A percentile compares a stretch with the other conserved stretches of the same genome.
Evolutionary conservation across 2,888 invertebrate genomes (phyloP).

Genomic region (Fragum whitleyi): DNA sequence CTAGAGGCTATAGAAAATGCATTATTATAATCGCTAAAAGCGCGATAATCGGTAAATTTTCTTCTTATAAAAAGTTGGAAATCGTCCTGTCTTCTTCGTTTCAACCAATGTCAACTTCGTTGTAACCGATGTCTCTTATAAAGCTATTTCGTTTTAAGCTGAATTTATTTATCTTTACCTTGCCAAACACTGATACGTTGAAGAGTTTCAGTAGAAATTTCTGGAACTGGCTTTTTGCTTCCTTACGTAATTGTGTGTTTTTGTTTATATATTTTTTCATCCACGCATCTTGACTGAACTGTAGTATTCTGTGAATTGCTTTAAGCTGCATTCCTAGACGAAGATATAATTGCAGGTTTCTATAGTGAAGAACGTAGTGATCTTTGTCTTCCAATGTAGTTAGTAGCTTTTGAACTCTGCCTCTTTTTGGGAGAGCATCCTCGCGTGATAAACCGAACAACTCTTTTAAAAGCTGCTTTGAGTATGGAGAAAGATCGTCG

Average conservation of each 20-base stretch:
- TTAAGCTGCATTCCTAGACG: slow-evolving; percentile 66
- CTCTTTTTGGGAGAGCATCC: slow-evolving; percentile 27
- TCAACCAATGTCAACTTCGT: neutral
- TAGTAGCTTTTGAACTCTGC: slow-evolving; percentile 31
- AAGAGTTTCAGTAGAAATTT: slow-evolving; percentile 75
- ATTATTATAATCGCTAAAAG: no score
- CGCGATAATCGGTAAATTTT: no score
- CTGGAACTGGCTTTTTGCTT: no score
- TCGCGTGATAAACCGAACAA: slow-evolving; percentile 14
- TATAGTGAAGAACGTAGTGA: slow-evolving; percentile 31
- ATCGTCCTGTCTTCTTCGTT: no score
- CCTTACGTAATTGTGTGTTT: slow-evolving; percentile 61
- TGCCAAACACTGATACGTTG: slow-evolving; percentile 80
- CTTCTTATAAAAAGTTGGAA: no score
- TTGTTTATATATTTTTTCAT: slow-evolving; percentile 81
- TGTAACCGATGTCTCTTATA: no score
- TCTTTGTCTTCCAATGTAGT: slow-evolving; percentile 44
- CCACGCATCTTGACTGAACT: slow-evolving; percentile 76
- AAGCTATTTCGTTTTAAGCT: neutral
- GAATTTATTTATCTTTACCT: slow-evolving; percentile 19
- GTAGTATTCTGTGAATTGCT: slow-evolving; percentile 77
- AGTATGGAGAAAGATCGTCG: slow-evolving; percentile 33
- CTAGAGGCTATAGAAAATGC: no score
- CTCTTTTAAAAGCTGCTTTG: slow-evolving; percentile 27
- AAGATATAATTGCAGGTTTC: slow-evolving; percentile 37